These are phyloP conservation scores for Zosterops japonicus DNA, from an alignment of 2,113 vertebrate species.

Conservation along the genomic window DNA sequence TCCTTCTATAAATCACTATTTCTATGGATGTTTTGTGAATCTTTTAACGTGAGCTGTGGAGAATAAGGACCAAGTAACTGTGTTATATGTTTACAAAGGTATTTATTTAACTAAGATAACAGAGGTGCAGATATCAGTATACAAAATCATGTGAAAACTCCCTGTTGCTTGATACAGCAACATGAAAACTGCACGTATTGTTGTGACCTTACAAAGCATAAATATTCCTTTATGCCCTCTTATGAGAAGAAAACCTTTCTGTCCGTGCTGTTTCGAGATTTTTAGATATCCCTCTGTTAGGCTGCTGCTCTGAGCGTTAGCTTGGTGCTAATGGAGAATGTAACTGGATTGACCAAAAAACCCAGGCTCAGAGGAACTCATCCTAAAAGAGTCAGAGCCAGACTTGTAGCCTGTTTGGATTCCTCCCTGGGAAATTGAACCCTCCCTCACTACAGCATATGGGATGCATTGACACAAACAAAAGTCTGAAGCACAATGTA, in stretches of 20 bases:
- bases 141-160: neutral
- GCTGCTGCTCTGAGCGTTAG: conserved; percentile 39
- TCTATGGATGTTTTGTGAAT: conserved; percentile 73
- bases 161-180: neutral
- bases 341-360: conserved; percentile 57
- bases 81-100: conserved; percentile 73
- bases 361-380: conserved; percentile 14
- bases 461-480: neutral
- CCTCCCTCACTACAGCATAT: neutral
- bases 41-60: conserved; percentile 62
- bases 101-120: conserved; percentile 70
- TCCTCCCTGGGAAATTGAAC: neutral
- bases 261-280: conserved; percentile 21
- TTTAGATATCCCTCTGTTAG: conserved; percentile 30
- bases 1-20: conserved; percentile 71
- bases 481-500: conserved; percentile 43
- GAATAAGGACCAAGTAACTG: conserved; percentile 70
- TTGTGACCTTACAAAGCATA: conserved; percentile 29
- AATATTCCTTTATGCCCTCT: conserved; percentile 11
- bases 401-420: neutral
- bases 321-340: conserved; percentile 65
- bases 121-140: conserved; percentile 68
- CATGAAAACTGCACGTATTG: neutral
- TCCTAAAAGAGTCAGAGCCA: neutral
- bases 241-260: neutral